Conservation (phyloP, 1,140 invertebrate genomes). For the Halesus radiatus region DNA sequence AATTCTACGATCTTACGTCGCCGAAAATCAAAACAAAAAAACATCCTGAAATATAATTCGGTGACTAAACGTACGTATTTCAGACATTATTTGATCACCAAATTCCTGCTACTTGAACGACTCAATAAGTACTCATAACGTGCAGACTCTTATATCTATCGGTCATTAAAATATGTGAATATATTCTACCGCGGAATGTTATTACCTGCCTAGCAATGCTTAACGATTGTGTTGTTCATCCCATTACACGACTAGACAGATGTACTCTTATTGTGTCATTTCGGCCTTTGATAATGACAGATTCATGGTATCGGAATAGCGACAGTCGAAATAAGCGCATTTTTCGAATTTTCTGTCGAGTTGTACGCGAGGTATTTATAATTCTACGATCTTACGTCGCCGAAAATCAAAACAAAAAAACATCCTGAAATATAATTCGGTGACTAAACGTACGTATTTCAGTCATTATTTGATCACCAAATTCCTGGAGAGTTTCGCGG, state of each 20-base stretch:
- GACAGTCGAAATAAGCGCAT: conserved; percentile 16
- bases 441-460: conserved; percentile 34
- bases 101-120: conserved; percentile 13
- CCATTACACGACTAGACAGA: not conserved
- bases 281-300: not conserved
- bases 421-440: conserved; percentile 7
- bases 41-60: conserved; percentile 7
- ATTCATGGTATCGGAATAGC: not conserved
- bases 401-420: conserved; percentile 19
- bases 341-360: not conserved
- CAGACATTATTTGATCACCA: conserved; percentile 7
- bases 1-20: not conserved
- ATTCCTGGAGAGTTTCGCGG: not conserved
- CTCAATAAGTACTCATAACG: not conserved
- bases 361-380: conserved; percentile 23
- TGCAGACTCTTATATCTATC: not conserved
- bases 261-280: not conserved
- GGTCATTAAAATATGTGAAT: not conserved
- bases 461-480: conserved; percentile 8
- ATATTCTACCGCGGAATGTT: not conserved
- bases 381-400: not conserved
- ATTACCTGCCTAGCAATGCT: not conserved
- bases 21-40: conserved; percentile 19
- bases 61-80: conserved; percentile 31
- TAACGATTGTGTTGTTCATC: not conserved